Percentiles rank a stretch among this genome's conserved stretches.
phyloP scores from a whole-genome alignment of 2,888 invertebrate species.

The Trissonchulus sp. region DNA sequence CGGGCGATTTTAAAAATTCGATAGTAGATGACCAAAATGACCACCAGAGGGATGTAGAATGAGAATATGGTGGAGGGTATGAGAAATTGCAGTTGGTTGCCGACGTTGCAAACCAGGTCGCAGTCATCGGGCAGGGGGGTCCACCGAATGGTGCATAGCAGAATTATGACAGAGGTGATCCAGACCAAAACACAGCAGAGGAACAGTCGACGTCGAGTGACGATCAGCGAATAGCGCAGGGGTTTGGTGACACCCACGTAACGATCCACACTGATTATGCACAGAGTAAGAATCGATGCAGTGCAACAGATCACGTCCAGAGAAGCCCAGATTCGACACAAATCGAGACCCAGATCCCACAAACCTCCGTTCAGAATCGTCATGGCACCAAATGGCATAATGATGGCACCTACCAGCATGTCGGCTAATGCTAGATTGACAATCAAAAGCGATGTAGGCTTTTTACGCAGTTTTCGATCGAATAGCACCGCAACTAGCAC shows the following conservation, averaged over 20 bases:
- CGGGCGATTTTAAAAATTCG: conserved; percentile 14
- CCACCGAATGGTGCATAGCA: conserved; percentile 29
- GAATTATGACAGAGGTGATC: conserved; percentile 23
- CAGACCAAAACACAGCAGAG: conserved; percentile 25
- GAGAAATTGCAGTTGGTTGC: conserved; percentile 30
- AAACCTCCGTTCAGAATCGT: conserved; percentile 1
- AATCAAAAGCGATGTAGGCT: conserved; percentile 10
- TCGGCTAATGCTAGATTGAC: conserved; percentile 23
- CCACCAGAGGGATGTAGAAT: conserved; percentile 31
- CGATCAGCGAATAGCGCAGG: conserved; percentile 28
- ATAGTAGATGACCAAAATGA: conserved; percentile 31
- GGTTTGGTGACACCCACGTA: conserved; percentile 31
- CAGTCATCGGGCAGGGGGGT: neutral
- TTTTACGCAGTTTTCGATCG: neutral
- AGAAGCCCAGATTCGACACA: conserved; percentile 28
- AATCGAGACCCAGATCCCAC: neutral
- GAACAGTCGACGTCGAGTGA: conserved; percentile 28
- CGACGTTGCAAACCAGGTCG: conserved; percentile 27
- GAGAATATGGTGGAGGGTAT: conserved; percentile 31
- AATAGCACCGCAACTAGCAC: conserved; percentile 22
- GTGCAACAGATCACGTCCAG: conserved; percentile 30
- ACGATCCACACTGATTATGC: conserved; percentile 28
- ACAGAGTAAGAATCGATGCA: conserved; percentile 27
- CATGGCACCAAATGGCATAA: conserved; percentile 40
- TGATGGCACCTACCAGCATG: conserved; percentile 23